Evolutionary conservation across 2,797 vertebrate species (phyloP).

Genomic region (Pseudomugil gertrudae): DNA sequence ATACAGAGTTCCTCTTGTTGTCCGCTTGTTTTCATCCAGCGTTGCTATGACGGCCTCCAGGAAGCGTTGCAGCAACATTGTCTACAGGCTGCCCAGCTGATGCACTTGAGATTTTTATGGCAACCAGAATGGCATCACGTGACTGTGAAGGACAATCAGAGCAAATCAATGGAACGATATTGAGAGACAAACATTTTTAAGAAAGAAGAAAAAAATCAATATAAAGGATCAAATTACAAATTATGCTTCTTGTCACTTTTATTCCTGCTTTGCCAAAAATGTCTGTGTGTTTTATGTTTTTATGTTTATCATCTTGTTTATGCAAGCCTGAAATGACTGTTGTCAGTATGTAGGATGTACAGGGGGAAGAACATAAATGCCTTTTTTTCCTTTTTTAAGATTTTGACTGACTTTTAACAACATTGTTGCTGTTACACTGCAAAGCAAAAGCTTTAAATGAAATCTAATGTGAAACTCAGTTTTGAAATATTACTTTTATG

Average conservation of each 20-base stretch:
- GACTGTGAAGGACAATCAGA: conserved; percentile 88
- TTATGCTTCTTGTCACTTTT: conserved; percentile 84
- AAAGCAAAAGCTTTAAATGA: conserved; percentile 87
- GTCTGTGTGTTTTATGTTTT: conserved; percentile 37
- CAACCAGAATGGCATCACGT: conserved; percentile 80
- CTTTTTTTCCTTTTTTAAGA: conserved; percentile 69
- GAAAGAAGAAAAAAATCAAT: conserved; percentile 39
- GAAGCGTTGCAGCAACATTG: conserved; percentile 69
- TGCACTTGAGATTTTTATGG: conserved; percentile 82
- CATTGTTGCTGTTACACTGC: conserved; percentile 85
- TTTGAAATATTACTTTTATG: conserved; percentile 78
- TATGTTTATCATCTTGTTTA: conserved; percentile 75
- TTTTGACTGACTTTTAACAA: conserved; percentile 79
- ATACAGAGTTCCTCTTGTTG: conserved; percentile 63
- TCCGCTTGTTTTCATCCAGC: conserved; percentile 65
- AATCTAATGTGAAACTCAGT: conserved; percentile 84
- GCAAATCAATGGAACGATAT: conserved; percentile 80
- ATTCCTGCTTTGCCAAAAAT: conserved; percentile 85
- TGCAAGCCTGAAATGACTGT: conserved; percentile 83
- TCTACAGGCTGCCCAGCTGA: conserved; percentile 72
- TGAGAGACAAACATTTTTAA: conserved; percentile 58
- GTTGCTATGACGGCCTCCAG: conserved; percentile 77
- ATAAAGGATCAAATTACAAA: conserved; percentile 79
- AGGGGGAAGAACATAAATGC: conserved; percentile 75
- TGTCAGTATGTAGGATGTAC: conserved; percentile 75